phyloP scores from a whole-genome alignment of 2,888 invertebrate species.

The Sinopyrophorus schimmeli region DNA sequence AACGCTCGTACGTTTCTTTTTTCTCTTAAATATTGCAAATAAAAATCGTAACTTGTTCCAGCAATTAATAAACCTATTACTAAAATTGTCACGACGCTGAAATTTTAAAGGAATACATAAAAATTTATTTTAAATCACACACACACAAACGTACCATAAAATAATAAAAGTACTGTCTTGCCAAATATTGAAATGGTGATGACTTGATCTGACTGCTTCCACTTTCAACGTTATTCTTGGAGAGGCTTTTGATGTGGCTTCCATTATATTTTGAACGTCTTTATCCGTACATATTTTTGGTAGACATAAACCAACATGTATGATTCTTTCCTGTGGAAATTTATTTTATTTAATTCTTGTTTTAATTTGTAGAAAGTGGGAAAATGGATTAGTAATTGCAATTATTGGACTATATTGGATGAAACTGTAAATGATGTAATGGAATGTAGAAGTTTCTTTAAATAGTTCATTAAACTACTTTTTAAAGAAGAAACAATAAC shows the following conservation, averaged over 20 bases:
- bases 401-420: too few relatives aligned
- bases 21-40: conserved; percentile 59
- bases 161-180: conserved; percentile 73
- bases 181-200: conserved; percentile 66
- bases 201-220: conserved; percentile 69
- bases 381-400: too few relatives aligned
- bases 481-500: too few relatives aligned
- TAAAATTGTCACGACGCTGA: conserved; percentile 48
- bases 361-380: too few relatives aligned
- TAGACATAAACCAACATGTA: conserved; percentile 77
- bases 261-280: conserved; percentile 65
- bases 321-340: conserved; percentile 64
- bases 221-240: conserved; percentile 60
- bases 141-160: too few relatives aligned
- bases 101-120: not conserved
- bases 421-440: too few relatives aligned
- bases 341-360: too few relatives aligned
- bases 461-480: too few relatives aligned
- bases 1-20: conserved; percentile 55
- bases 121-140: too few relatives aligned
- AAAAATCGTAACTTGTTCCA: conserved; percentile 75
- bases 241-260: conserved; percentile 59
- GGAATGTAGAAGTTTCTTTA: too few relatives aligned
- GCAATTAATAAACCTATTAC: conserved; percentile 62
- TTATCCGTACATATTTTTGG: conserved; percentile 68